These are phyloP conservation scores for Himalopsyche japonica DNA, from an alignment of 2,888 invertebrate genomes.

Conservation along the genomic window DNA sequence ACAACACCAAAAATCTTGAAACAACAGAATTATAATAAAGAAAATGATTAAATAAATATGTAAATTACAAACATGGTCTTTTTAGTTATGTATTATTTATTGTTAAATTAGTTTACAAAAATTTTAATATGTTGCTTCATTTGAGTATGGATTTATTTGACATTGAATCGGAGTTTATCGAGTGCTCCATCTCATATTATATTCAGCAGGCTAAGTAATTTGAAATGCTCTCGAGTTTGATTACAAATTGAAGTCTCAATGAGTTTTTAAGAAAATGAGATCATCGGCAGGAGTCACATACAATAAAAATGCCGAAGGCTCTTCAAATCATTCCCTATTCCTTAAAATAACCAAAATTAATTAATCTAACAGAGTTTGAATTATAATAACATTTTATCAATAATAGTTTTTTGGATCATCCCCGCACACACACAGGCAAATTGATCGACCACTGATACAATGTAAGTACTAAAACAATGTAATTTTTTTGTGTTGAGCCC, in stretches of 20 bases:
- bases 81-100: conserved; percentile 1
- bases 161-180: neutral
- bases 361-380: neutral
- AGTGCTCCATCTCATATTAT: neutral
- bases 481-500: neutral
- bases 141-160: neutral
- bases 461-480: neutral
- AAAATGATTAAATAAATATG: conserved; percentile 7
- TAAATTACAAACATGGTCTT: conserved; percentile 6
- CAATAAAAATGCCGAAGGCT: neutral
- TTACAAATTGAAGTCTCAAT: neutral
- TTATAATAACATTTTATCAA: neutral
- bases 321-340: neutral
- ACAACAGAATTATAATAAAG: conserved; percentile 73
- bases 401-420: neutral
- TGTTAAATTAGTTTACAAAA: conserved; percentile 1
- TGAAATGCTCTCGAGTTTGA: neutral
- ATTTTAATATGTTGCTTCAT: neutral
- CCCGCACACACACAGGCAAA: neutral
- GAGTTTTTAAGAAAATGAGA: neutral
- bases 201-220: neutral
- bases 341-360: neutral
- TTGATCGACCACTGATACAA: neutral
- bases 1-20: conserved; percentile 75
- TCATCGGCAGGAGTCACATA: neutral